Percentiles rank a stretch among this genome's conserved stretches.
phyloP scores from a whole-genome alignment of 2,797 vertebrate genomes.

The Intellagama lesueurii region DNA sequence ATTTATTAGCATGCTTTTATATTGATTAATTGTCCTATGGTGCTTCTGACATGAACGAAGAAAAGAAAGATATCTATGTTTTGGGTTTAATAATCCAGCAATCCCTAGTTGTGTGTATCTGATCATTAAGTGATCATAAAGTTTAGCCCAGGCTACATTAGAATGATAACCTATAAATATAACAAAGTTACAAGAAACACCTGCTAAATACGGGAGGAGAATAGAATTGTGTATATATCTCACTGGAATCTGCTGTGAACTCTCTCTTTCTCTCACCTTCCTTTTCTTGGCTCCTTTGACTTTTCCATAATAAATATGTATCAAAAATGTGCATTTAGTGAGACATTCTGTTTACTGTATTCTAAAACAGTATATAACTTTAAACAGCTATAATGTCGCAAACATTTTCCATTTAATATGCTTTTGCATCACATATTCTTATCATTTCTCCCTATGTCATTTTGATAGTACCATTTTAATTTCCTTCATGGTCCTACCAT shows the following conservation, averaged over 20 bases:
- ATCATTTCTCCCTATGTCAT: neutral
- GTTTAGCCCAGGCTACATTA: neutral
- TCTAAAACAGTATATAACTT: neutral
- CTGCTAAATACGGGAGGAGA: neutral
- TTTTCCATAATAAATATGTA: neutral
- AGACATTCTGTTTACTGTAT: neutral
- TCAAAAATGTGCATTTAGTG: neutral
- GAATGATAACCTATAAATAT: neutral
- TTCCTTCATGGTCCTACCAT: neutral
- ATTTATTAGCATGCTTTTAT: too few relatives aligned
- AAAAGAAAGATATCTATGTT: too few relatives aligned
- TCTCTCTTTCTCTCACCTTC: neutral
- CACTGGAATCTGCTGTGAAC: neutral
- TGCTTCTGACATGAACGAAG: too few relatives aligned
- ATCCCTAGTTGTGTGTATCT: neutral
- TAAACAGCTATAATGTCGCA: neutral
- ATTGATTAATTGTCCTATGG: too few relatives aligned
- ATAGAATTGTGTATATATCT: neutral
- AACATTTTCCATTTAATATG: neutral
- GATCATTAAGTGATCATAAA: neutral
- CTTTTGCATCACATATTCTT: neutral
- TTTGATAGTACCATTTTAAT: neutral
- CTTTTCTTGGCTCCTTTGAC: neutral
- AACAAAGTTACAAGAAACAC: neutral
- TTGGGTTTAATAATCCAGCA: neutral